phyloP scores from a whole-genome alignment of 2,888 invertebrate genomes.

The Actias luna region DNA sequence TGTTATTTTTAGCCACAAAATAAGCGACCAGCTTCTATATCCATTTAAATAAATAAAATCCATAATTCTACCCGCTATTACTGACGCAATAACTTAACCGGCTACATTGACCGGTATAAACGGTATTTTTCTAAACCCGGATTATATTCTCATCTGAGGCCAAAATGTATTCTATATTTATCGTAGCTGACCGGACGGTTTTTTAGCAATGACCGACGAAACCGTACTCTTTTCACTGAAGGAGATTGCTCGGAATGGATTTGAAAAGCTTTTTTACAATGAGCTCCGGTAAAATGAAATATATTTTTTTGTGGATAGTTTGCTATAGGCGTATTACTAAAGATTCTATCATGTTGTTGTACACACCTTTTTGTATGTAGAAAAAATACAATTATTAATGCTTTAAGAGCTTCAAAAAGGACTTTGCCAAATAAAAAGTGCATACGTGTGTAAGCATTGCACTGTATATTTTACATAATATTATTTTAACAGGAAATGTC shows the following conservation, averaged over 20 bases:
- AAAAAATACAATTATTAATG: background rate
- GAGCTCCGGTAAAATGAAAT: conserved; percentile 40
- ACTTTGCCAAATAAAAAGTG: background rate
- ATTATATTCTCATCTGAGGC: conserved; percentile 66
- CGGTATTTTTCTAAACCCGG: conserved; percentile 61
- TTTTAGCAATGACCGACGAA: conserved; percentile 60
- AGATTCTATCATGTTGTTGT: background rate
- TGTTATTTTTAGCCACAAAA: too few relatives aligned
- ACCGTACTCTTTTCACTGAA: conserved; percentile 45
- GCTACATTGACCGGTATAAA: conserved; percentile 39
- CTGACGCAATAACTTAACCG: conserved; percentile 31
- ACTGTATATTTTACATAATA: background rate
- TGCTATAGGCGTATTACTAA: conserved; percentile 4
- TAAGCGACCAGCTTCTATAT: too few relatives aligned
- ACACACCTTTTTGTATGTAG: background rate
- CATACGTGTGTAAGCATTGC: too few relatives aligned
- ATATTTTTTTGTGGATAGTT: conserved; percentile 41
- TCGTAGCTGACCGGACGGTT: conserved; percentile 68
- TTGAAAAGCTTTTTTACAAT: conserved; percentile 41
- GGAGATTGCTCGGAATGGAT: conserved; percentile 53
- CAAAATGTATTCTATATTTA: conserved; percentile 71
- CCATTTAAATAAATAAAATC: too few relatives aligned
- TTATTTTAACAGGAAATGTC: too few relatives aligned
- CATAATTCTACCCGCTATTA: too few relatives aligned
- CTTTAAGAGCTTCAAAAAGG: background rate